Evolutionary conservation across 2,888 invertebrate species (phyloP), one percentile per base, ranked within the genome.

Genomic region (Nematopogon swammerdamellus): DNA sequence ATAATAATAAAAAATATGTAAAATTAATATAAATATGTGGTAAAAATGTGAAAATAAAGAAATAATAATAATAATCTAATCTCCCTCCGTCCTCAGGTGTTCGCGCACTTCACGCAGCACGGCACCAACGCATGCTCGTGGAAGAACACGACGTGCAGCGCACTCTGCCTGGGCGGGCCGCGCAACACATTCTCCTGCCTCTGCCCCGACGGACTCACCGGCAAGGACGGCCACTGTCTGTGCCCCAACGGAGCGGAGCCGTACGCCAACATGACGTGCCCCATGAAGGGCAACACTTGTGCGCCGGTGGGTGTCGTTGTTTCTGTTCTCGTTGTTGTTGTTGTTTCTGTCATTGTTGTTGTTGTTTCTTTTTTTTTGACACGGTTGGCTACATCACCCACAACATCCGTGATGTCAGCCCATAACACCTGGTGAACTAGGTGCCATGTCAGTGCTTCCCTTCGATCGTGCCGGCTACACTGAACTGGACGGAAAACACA

Each of bases 81-180:
- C n/a, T n/a, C n/a, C n/a, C n/a, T n/a, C n/a, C n/a, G n/a, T n/a
- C n/a, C n/a, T n/a, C n/a, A 79, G 54, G 86, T 92, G 10, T 91
- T 84, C 58, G 89, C 89, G 0, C 88, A 89, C 59, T 87, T 86
- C 52, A 75, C 88, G 18, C 92, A 91, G 63, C 81, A 85, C 44
- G 92, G 91, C 1, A 84, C 79, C 14, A 92, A 92, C 59, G 83
- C 83, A 0, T 94, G 94, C 60, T 77, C 82, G 0, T 73, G 72
- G 43, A 72, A 70, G 54, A 83, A 82, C 44, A 80, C 68, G 1
- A 77, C 75, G 16, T 95, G 95, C 57, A 81, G 86, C 1, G 86
- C 90, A 56, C 76, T 95, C 53, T 95, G 95, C 60, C 82, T 94
- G 5, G 89, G 90, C 0, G 82, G 84, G 10, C 93, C 94, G 0